Evolutionary conservation across 1,140 invertebrate species (phyloP).

Genomic region (Drosophila suzukii): DNA sequence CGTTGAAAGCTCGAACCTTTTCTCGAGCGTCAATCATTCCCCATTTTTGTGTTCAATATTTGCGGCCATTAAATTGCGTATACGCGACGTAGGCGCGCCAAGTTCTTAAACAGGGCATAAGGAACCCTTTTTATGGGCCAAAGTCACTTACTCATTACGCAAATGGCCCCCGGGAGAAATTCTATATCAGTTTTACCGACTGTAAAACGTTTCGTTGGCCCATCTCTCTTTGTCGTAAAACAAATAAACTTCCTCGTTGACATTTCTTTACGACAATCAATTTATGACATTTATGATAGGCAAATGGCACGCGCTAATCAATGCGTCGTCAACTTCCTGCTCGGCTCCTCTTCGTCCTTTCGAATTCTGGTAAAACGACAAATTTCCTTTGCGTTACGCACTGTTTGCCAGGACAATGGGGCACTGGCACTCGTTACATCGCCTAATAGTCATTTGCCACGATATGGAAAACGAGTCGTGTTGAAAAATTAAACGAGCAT

Average conservation of each 20-base stretch:
- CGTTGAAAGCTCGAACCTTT: slow-evolving; percentile 51
- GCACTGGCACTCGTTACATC: slow-evolving; percentile 37
- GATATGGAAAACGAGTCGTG: slow-evolving; percentile 60
- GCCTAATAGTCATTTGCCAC: slow-evolving; percentile 64
- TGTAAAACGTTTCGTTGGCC: slow-evolving; percentile 57
- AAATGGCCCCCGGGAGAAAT: slow-evolving; percentile 26
- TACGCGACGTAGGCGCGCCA: slow-evolving; percentile 54
- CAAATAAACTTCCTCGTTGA: slow-evolving; percentile 53
- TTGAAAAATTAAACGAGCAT: slow-evolving; percentile 70
- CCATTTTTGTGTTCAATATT: slow-evolving; percentile 36
- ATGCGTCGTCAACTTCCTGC: slow-evolving; percentile 50
- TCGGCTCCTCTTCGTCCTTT: slow-evolving; percentile 4
- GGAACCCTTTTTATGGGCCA: slow-evolving; percentile 40
- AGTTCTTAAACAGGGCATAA: slow-evolving; percentile 3
- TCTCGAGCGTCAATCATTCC: slow-evolving; percentile 37
- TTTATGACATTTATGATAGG: slow-evolving; percentile 76
- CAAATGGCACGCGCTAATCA: slow-evolving; percentile 79
- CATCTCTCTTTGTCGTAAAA: slow-evolving; percentile 24
- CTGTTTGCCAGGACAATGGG: slow-evolving; percentile 55
- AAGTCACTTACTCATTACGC: slow-evolving; percentile 54
- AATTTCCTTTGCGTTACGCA: slow-evolving; percentile 63
- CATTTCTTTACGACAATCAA: slow-evolving; percentile 62
- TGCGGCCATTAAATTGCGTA: slow-evolving; percentile 74
- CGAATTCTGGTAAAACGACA: slow-evolving; percentile 29
- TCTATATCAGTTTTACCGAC: slow-evolving; percentile 54